A percentile compares a stretch with the other conserved stretches of the same genome.
These are phyloP conservation scores for Tragulus kanchil DNA, from an alignment of 2,113 vertebrate species.

Conservation along the genomic window DNA sequence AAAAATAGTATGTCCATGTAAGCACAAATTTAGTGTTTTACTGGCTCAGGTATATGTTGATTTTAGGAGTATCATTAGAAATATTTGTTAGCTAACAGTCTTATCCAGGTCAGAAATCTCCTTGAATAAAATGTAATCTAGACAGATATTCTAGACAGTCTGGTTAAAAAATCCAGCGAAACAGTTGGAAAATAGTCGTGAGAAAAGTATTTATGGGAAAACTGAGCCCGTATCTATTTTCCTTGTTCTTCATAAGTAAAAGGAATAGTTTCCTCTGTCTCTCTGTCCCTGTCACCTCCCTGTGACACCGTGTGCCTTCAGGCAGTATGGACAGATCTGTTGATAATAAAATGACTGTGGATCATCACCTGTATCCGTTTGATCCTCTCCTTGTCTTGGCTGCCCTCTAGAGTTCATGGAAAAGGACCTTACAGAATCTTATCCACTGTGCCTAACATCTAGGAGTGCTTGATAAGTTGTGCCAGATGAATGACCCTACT, in stretches of 20 bases:
- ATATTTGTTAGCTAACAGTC: neutral
- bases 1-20: neutral
- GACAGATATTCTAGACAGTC: neutral
- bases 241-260: neutral
- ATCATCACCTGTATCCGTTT: neutral
- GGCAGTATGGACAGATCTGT: neutral
- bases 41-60: neutral
- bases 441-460: neutral
- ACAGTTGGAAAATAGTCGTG: neutral
- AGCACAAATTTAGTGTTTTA: constrained; percentile 18
- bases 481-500: neutral
- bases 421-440: neutral
- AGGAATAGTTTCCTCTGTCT: neutral
- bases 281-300: neutral
- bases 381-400: neutral
- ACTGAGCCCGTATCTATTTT: neutral
- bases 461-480: neutral
- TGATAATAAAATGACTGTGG: neutral
- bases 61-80: constrained; percentile 26
- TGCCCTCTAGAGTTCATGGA: constrained; percentile 54
- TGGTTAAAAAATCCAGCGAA: constrained; percentile 43
- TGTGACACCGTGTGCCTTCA: neutral
- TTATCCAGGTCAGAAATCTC: neutral
- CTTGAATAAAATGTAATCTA: constrained; percentile 8
- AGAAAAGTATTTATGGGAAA: constrained; percentile 5